Conservation (phyloP, 2,113 vertebrate genomes). For the Otocyon megalotis region DNA sequence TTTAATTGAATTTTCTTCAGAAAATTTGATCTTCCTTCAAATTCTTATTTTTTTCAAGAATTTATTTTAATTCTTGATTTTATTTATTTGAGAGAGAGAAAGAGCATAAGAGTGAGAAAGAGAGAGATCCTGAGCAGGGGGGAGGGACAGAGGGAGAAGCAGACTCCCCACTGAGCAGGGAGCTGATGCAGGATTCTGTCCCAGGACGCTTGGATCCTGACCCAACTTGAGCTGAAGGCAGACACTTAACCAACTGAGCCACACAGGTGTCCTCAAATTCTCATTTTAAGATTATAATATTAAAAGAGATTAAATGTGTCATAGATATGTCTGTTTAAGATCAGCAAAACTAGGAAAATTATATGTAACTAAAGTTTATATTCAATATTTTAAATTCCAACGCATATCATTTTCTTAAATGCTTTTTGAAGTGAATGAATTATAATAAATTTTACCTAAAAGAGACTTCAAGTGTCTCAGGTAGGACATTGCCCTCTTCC, state of each 20-base stretch:
- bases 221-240: no score
- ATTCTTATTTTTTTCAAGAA: no score
- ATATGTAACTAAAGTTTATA: background rate
- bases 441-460: background rate
- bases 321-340: background rate
- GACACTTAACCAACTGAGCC: no score
- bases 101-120: no score
- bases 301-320: background rate
- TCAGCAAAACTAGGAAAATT: background rate
- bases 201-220: no score
- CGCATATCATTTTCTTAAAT: background rate
- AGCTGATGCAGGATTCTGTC: no score
- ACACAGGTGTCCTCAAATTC: background rate
- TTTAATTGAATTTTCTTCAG: conserved; percentile 10
- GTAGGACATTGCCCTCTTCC: background rate
- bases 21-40: background rate
- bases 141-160: no score
- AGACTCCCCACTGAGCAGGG: no score
- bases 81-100: no score
- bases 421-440: background rate
- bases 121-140: no score
- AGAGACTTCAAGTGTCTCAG: background rate
- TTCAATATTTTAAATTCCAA: conserved; percentile 18
- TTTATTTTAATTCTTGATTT: background rate
- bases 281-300: background rate